Conservation (phyloP, 2,888 invertebrate genomes). For the Lithophane socia region DNA sequence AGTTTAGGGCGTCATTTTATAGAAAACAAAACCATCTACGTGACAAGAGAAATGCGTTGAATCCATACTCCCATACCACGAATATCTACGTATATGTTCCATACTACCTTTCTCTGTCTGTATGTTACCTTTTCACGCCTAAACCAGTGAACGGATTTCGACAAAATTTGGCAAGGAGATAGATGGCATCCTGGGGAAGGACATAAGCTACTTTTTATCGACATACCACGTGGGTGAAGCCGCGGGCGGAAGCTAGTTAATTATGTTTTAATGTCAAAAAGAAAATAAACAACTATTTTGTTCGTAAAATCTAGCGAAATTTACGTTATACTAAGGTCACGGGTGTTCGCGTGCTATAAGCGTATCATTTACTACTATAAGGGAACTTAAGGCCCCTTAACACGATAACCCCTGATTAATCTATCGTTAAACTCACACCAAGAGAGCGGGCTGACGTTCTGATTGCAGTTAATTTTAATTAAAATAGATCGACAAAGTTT, state of each 20-base stretch:
- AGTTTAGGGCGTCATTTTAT: neutral
- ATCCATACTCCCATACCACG: no score
- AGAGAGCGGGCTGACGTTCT: constrained; percentile 61
- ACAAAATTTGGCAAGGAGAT: no score
- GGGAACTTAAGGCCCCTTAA: constrained; percentile 74
- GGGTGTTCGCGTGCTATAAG: constrained; percentile 75
- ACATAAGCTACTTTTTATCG: no score
- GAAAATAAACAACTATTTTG: neutral
- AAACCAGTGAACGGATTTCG: no score
- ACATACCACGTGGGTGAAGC: no score
- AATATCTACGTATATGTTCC: no score
- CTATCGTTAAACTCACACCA: constrained; percentile 72
- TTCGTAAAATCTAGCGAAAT: constrained; percentile 36
- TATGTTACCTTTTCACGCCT: no score
- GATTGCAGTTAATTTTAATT: constrained; percentile 61
- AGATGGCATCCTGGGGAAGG: no score
- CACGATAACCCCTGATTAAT: constrained; percentile 76
- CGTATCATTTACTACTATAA: constrained; percentile 80
- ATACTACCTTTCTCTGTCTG: no score
- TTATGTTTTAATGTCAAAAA: neutral
- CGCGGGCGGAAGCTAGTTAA: no score
- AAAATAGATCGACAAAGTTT: constrained; percentile 25
- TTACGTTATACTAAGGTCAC: constrained; percentile 48
- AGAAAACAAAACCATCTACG: neutral
- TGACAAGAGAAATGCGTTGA: neutral